A percentile compares a stretch with the other conserved stretches of the same genome.
phyloP scores from a whole-genome alignment of 2,113 vertebrate genomes.

The Lycaon pictus region DNA sequence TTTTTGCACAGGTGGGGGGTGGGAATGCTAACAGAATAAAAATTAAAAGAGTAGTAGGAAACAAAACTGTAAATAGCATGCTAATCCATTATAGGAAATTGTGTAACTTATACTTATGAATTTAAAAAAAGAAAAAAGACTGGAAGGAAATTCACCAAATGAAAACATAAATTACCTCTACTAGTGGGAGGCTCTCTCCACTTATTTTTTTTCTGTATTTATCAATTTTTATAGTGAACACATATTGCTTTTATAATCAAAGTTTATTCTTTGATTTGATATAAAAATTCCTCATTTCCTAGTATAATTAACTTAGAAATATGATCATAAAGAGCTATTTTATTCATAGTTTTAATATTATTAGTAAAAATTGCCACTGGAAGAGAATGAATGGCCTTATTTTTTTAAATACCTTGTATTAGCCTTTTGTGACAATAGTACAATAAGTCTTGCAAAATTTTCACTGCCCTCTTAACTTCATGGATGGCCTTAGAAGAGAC shows the following conservation, averaged over 20 bases:
- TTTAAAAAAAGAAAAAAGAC: not conserved
- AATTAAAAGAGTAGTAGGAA: not conserved
- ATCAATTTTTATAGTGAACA: not conserved
- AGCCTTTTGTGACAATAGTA: not conserved
- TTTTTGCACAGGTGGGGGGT: not conserved
- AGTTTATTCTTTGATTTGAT: not conserved
- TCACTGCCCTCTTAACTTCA: not conserved
- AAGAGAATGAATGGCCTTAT: not conserved
- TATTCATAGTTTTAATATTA: not conserved
- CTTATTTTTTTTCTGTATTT: not conserved
- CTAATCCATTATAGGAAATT: not conserved
- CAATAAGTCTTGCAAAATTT: not conserved
- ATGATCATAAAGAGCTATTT: not conserved
- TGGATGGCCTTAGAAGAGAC: not conserved
- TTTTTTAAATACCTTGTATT: not conserved
- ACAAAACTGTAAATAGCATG: not conserved
- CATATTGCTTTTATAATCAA: not conserved
- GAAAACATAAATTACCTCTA: not conserved
- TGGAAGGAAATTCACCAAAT: constrained; percentile 51
- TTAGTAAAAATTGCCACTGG: not conserved
- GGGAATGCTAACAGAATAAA: not conserved
- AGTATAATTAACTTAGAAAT: not conserved
- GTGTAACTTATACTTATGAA: not conserved
- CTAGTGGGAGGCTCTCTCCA: not conserved
- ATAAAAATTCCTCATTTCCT: not conserved